These are phyloP conservation scores for Adelphocoris suturalis DNA, from an alignment of 2,888 invertebrate genomes.

Conservation along the genomic window DNA sequence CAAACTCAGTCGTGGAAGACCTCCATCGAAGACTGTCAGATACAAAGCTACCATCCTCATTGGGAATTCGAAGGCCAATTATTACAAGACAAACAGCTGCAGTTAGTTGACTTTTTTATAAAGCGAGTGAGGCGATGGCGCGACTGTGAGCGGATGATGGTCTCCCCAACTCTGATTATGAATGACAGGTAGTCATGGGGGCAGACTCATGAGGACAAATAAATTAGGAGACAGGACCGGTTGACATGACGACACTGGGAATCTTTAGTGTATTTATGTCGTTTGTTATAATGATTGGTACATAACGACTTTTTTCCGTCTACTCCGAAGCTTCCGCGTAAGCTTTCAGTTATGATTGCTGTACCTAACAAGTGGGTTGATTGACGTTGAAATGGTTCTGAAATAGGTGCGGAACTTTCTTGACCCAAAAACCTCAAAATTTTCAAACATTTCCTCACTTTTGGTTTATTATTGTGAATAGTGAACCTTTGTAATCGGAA, in stretches of 20 bases:
- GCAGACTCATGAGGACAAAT: constrained; percentile 56
- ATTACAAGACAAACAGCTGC: not conserved
- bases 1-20: no score
- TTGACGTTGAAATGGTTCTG: no score
- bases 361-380: no score
- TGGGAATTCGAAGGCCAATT: no score
- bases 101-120: constrained; percentile 10
- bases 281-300: not conserved
- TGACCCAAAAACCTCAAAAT: not conserved
- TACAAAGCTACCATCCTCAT: no score
- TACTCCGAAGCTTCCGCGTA: not conserved
- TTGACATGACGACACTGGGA: not conserved
- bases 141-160: not conserved
- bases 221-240: constrained; percentile 40
- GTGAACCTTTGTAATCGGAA: not conserved
- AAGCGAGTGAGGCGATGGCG: not conserved
- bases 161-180: constrained; percentile 44
- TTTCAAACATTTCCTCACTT: not conserved
- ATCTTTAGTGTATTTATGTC: constrained; percentile 1
- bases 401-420: not conserved
- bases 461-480: not conserved
- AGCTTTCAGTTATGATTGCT: no score
- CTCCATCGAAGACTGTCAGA: no score
- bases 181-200: constrained; percentile 64
- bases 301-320: constrained; percentile 21